A percentile compares a stretch with the other conserved stretches of the same genome.
Evolutionary conservation across 92 coral and sea anemone species (phyloP).

Genomic region (Actinostola sp.): DNA sequence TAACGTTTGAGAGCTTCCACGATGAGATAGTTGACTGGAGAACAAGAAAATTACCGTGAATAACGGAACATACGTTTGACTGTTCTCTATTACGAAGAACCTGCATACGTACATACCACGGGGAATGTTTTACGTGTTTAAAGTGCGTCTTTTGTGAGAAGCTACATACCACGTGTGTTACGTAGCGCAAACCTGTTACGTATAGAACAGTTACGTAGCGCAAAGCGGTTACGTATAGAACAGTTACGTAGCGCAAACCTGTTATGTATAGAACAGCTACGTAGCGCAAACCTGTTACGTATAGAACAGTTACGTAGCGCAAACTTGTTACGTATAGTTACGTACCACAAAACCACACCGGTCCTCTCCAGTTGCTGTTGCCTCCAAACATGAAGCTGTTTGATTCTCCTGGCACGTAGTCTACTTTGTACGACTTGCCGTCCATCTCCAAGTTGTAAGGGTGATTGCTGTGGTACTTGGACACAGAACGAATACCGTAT

Average conservation of each 20-base stretch:
- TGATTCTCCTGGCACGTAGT: slow-evolving; percentile 95
- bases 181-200: too few species aligned
- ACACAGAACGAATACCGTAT: slow-evolving; percentile 93
- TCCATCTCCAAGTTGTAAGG: slow-evolving; percentile 68
- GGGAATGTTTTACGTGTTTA: too few species aligned
- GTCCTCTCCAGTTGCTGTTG: slow-evolving; percentile 99
- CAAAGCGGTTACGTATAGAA: too few species aligned
- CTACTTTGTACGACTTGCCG: slow-evolving; percentile 79
- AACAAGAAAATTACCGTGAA: neutral
- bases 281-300: neutral
- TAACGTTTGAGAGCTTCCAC: slow-evolving; percentile 94
- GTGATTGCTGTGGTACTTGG: slow-evolving; percentile 86
- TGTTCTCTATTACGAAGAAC: too few species aligned
- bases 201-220: too few species aligned
- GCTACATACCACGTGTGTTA: too few species aligned
- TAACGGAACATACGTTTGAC: too few species aligned
- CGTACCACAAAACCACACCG: slow-evolving; percentile 97
- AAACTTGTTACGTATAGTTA: neutral
- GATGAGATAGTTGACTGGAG: slow-evolving; percentile 77
- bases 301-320: neutral
- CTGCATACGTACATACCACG: too few species aligned
- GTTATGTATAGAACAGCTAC: neutral
- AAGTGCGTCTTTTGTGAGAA: too few species aligned
- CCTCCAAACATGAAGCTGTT: slow-evolving; percentile 95
- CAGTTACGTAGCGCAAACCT: neutral